A percentile compares a stretch with the other conserved stretches of the same genome.
phyloP scores from a whole-genome alignment of 1,140 invertebrate genomes.

The Atta cephalotes region DNA sequence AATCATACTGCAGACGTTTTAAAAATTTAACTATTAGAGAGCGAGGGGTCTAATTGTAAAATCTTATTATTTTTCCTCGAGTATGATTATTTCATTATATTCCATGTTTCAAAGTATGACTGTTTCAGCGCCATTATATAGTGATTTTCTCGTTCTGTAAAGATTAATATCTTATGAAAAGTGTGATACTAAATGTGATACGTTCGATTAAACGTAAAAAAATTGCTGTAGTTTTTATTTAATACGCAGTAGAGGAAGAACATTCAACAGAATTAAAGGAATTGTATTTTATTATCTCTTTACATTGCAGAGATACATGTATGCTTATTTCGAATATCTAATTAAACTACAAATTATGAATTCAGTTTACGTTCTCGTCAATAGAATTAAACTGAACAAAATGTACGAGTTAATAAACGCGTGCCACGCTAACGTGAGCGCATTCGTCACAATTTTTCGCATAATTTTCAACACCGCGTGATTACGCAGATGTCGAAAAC shows the following conservation, averaged over 20 bases:
- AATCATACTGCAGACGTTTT: not conserved
- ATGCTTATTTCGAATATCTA: not conserved
- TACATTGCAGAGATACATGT: not conserved
- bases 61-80: too few relatives aligned
- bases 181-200: not conserved
- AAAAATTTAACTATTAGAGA: not conserved
- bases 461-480: slow-evolving; percentile 59
- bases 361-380: not conserved
- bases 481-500: slow-evolving; percentile 75
- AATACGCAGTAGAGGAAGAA: too few relatives aligned
- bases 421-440: slow-evolving; percentile 18
- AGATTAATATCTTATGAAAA: not conserved
- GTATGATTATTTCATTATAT: too few relatives aligned
- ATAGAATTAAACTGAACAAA: not conserved
- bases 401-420: slow-evolving; percentile 18
- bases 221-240: not conserved
- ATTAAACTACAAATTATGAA: not conserved
- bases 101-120: too few relatives aligned
- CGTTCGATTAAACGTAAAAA: not conserved
- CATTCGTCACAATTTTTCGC: slow-evolving; percentile 56
- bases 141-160: too few relatives aligned
- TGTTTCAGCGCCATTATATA: too few relatives aligned
- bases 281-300: not conserved
- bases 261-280: not conserved
- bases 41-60: too few relatives aligned